Base-by-base conservation (phyloP, 1,140 invertebrate genomes). In the Mycetomoellerius zeteki region DNA sequence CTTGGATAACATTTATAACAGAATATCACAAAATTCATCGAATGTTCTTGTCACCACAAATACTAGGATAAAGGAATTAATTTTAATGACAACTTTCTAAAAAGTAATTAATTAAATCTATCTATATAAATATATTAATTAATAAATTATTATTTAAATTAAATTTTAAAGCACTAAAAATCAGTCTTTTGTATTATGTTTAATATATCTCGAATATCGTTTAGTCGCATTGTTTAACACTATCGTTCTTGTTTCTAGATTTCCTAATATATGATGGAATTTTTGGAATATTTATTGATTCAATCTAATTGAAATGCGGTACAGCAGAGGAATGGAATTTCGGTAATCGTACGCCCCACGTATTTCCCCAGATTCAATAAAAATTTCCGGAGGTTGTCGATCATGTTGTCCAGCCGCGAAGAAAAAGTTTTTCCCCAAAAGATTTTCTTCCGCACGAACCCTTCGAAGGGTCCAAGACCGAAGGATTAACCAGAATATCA, bases 361-460 rank as follows among this genome's bases (percentile, higher is more conserved):
- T 37, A 73, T 73, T 84, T 82, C 24, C 58, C n/a, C 37, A 72
- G 19, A 84, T 84, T 62, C 54, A 14, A 60, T 5, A n/a, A 60
- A 67, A 71, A 54, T 69, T 81, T 71, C 33, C 16, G 21, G 6
- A 14, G 14, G 27, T 56, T 50, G 30, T 75, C 24, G 24, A 43
- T 33, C 33, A 65, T 14, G 60, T 78, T 14, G 60, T 78, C 24
- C 24, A 43, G 19, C 4, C 33, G 10, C 33, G 8, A 58, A 47
- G 16, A 47, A 0, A 50, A 5, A 24, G 30, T 50, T 43, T 56
- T 43, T 37, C 19, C 12, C 6, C 4, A 5, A 24, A 47, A 33
- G 27, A 73, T 60, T 24, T 43, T n/a, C 27, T 5, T 14, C 43
- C 33, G 3, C 12, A 6, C 1, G 52, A 7, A 43, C 56, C 12